phyloP scores from a whole-genome alignment of 2,113 vertebrate species.

The Melanostigma gelatinosum region DNA sequence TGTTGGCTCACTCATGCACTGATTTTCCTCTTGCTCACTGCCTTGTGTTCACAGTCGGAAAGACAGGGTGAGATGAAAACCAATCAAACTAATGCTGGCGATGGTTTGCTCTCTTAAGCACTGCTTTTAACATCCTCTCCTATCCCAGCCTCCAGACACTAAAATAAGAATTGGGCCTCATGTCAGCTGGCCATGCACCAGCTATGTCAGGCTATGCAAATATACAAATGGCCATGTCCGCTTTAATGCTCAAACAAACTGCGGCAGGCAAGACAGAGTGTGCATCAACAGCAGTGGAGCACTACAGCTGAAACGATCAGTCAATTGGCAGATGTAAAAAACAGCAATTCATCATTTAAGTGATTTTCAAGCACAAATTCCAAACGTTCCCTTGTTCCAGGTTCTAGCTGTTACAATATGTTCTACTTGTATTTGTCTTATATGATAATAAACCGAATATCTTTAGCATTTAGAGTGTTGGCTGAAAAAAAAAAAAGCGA shows the following conservation, averaged over 20 bases:
- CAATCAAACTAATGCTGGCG: slow-evolving; percentile 9
- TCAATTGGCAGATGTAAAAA: neutral
- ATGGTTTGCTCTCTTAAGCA: slow-evolving; percentile 25
- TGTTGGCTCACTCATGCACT: slow-evolving; percentile 69
- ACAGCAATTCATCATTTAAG: neutral
- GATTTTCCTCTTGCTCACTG: slow-evolving; percentile 69
- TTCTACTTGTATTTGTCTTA: neutral
- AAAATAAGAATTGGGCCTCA: slow-evolving; percentile 40
- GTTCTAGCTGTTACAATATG: neutral
- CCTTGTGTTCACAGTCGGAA: slow-evolving; percentile 53
- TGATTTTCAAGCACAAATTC: neutral
- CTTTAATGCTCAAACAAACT: slow-evolving; percentile 28
- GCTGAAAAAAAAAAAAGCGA: neutral
- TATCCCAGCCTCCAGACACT: slow-evolving; percentile 15
- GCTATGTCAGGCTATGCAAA: slow-evolving; percentile 33
- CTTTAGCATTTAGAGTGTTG: neutral
- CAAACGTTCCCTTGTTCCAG: neutral
- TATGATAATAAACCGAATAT: neutral
- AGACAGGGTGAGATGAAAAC: slow-evolving; percentile 29
- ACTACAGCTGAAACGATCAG: neutral
- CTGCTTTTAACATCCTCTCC: neutral
- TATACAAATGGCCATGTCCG: slow-evolving; percentile 41
- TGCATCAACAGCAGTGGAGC: neutral
- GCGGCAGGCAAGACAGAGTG: neutral
- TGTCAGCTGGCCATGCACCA: slow-evolving; percentile 38